Evolutionary conservation across 2,888 invertebrate species (phyloP).

Genomic region (Kryphioiulus occultus): DNA sequence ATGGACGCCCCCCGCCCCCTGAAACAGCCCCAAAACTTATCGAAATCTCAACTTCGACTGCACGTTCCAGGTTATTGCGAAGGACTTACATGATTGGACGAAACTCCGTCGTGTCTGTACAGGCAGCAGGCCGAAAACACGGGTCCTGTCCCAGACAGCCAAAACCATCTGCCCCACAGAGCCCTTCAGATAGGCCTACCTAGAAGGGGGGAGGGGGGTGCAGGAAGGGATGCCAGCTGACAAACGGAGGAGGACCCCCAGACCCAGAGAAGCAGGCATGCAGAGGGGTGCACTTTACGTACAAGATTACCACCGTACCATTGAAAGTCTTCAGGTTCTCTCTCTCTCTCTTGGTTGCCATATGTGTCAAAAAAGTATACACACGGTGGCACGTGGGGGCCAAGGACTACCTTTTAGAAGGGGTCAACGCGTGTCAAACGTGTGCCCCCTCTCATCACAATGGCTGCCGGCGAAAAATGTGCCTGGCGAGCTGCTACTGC

Average conservation of each 20-base stretch:
- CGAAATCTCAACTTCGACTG: background rate
- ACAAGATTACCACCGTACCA: slow-evolving; percentile 20
- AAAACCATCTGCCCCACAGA: slow-evolving; percentile 30
- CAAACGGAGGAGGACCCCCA: slow-evolving; percentile 31
- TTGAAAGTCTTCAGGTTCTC: slow-evolving; percentile 35
- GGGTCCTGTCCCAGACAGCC: background rate
- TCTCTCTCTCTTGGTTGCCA: slow-evolving; percentile 32
- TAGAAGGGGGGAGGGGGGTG: background rate
- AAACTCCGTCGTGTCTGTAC: background rate
- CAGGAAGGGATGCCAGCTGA: slow-evolving; percentile 19
- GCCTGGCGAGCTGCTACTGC: slow-evolving; percentile 22
- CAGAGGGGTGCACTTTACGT: slow-evolving; percentile 29
- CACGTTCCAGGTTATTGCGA: background rate
- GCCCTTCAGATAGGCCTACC: background rate
- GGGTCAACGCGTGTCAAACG: slow-evolving; percentile 35
- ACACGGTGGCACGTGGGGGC: slow-evolving; percentile 35
- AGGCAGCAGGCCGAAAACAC: background rate
- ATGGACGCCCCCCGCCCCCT: too few relatives aligned
- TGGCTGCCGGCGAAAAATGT: slow-evolving; percentile 35
- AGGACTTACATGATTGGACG: background rate
- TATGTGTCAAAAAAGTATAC: slow-evolving; percentile 35
- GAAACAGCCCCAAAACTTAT: background rate
- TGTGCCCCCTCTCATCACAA: slow-evolving; percentile 30
- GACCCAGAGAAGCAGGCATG: slow-evolving; percentile 26
- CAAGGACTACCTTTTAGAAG: slow-evolving; percentile 31